Evolutionary conservation across 2,888 invertebrate species (phyloP), one percentile per base, ranked within the genome.

Genomic region (Dimorphilus gyrociliatus): DNA sequence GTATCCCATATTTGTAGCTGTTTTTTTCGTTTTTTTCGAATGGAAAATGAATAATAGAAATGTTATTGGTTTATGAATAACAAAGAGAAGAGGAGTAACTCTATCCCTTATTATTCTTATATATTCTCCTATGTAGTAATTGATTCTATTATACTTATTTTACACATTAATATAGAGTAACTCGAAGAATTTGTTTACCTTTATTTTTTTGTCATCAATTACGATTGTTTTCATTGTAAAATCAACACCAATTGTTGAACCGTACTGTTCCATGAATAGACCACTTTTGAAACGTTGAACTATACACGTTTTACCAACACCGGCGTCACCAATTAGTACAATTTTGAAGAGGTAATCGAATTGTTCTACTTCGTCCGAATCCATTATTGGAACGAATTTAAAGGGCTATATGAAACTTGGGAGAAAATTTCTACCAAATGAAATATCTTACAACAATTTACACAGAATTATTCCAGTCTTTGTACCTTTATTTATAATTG

Each of bases 171-270:
- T n/a, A n/a, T n/a, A n/a, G n/a, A n/a, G n/a, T n/a, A n/a, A n/a
- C n/a, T n/a, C n/a, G n/a, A n/a, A n/a, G n/a, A n/a, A n/a, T n/a
- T n/a, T n/a, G n/a, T 33, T 27, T 33, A 88, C 86, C 76, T 92
- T 92, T 46, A 90, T 80, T 69, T 78, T 78, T 65, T 90, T 90
- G 30, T 81, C 82, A 61, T 90, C 88, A 27, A 90, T 77, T 44
- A 78, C 71, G 23, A 92, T 73, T 31, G 88, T 90, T 73, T 90
- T 90, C 88, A 90, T 92, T 38, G 88, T 88, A 69, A 92, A 92
- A 66, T 92, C 90, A 33, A 92, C 90, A 40, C 90, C 90, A 56
- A 92, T 92, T 27, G 92, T 92, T 59, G 82, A 88, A 35, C 86
- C 86, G 66, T 90, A 86, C 40, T 53, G 50, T 41, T 92, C 90